Conservation (phyloP, 2,797 vertebrate species). For the Darevskia mixta region DNA sequence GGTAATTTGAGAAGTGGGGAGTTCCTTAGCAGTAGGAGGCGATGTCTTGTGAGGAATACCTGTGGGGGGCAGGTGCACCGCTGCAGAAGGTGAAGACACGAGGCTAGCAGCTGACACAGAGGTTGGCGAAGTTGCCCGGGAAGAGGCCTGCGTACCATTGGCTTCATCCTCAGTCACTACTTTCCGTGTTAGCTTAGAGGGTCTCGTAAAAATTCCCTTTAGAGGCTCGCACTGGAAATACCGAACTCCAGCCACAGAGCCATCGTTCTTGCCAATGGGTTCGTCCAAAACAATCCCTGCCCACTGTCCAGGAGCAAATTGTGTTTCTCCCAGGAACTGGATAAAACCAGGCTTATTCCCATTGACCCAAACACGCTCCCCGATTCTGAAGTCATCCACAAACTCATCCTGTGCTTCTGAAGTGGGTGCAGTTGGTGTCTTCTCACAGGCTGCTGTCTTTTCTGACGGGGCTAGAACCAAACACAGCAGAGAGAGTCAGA, state of each 20-base stretch:
- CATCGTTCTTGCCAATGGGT: constrained; percentile 96
- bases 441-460: constrained; percentile 81
- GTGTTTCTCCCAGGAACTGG: constrained; percentile 92
- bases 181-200: constrained; percentile 91
- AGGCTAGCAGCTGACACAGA: constrained; percentile 77
- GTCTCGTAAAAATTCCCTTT: constrained; percentile 95
- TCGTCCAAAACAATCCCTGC: constrained; percentile 97
- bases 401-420: constrained; percentile 83
- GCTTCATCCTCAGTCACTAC: constrained; percentile 87
- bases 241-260: constrained; percentile 94
- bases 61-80: constrained; percentile 54
- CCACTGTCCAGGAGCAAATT: constrained; percentile 97
- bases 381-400: constrained; percentile 86
- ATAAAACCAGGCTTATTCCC: constrained; percentile 94
- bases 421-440: constrained; percentile 64
- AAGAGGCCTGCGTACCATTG: constrained; percentile 87
- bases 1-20: constrained; percentile 80
- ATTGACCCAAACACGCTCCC: constrained; percentile 96
- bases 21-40: constrained; percentile 74
- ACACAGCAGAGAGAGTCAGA: constrained; percentile 34
- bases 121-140: constrained; percentile 87
- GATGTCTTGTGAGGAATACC: constrained; percentile 73
- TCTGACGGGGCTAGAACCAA: constrained; percentile 79
- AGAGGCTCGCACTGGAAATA: constrained; percentile 97
- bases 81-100: constrained; percentile 65